A percentile compares a stretch with the other conserved stretches of the same genome.
phyloP scores from a whole-genome alignment of 2,797 vertebrate genomes.

The Chromobotia macracanthus region DNA sequence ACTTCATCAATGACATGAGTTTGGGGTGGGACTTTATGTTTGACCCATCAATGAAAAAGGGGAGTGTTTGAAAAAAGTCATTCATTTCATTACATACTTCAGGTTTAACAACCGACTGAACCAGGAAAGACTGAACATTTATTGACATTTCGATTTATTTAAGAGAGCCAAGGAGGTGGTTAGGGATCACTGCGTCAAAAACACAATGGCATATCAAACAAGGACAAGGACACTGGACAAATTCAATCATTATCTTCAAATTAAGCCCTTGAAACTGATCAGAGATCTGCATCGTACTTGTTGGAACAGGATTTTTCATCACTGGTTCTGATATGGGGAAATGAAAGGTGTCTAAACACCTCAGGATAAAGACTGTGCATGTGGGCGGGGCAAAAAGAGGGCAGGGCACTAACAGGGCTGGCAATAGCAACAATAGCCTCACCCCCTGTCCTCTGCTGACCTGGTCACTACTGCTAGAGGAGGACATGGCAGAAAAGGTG shows the following conservation, averaged over 20 bases:
- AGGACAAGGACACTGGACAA: too few species aligned
- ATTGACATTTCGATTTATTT: background rate
- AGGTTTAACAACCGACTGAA: background rate
- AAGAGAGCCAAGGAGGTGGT: background rate
- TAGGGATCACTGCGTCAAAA: background rate
- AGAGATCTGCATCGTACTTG: background rate
- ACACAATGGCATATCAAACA: background rate
- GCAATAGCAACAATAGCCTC: conserved; percentile 68
- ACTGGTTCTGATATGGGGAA: conserved; percentile 15
- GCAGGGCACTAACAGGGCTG: conserved; percentile 20
- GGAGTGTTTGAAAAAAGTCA: too few species aligned
- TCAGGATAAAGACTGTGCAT: conserved; percentile 48
- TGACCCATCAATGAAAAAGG: too few species aligned
- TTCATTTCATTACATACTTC: background rate
- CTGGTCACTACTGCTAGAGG: conserved; percentile 80
- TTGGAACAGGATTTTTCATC: background rate
- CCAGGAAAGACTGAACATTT: too few species aligned
- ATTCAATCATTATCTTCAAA: background rate
- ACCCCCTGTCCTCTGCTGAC: conserved; percentile 71
- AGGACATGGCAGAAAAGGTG: conserved; percentile 80
- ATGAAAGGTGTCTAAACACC: conserved; percentile 7
- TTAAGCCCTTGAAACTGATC: background rate
- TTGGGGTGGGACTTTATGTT: too few species aligned
- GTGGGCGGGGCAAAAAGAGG: conserved; percentile 38
- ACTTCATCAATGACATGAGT: too few species aligned